Conservation (phyloP, 2,113 vertebrate species). For the Nipponia nippon region DNA sequence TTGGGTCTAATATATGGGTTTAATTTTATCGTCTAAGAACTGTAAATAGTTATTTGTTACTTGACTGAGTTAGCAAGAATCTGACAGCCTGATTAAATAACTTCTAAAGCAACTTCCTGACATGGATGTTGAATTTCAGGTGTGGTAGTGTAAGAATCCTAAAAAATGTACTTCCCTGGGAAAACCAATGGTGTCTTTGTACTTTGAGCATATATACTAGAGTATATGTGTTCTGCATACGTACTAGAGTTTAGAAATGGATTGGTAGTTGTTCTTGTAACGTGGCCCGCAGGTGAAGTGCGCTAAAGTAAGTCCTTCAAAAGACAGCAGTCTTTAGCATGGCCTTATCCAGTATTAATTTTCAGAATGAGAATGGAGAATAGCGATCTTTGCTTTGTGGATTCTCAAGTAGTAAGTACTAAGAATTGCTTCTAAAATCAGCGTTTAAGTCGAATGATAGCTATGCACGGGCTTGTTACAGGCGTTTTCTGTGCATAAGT, state of each 20-base stretch:
- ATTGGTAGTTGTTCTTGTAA: neutral
- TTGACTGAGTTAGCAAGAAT: neutral
- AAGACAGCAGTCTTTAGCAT: neutral
- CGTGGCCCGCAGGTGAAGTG: accelerated
- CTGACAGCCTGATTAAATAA: neutral
- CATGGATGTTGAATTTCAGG: neutral
- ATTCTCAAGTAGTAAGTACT: neutral
- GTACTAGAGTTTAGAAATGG: neutral
- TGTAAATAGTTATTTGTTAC: neutral
- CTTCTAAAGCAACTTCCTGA: neutral
- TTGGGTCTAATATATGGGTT: neutral
- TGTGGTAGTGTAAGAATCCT: neutral
- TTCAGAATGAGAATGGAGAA: neutral
- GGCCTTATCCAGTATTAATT: neutral
- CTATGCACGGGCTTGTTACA: neutral
- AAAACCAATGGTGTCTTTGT: neutral
- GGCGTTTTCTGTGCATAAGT: neutral
- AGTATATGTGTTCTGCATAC: neutral
- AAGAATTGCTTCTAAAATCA: neutral
- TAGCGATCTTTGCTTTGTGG: neutral
- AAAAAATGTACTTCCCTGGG: neutral
- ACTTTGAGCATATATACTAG: neutral
- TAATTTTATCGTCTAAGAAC: neutral
- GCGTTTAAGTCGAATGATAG: neutral
- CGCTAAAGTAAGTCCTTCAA: neutral